A percentile compares a stretch with the other conserved stretches of the same genome.
phyloP scores from a whole-genome alignment of 2,113 vertebrate species.

The Gulo gulo region DNA sequence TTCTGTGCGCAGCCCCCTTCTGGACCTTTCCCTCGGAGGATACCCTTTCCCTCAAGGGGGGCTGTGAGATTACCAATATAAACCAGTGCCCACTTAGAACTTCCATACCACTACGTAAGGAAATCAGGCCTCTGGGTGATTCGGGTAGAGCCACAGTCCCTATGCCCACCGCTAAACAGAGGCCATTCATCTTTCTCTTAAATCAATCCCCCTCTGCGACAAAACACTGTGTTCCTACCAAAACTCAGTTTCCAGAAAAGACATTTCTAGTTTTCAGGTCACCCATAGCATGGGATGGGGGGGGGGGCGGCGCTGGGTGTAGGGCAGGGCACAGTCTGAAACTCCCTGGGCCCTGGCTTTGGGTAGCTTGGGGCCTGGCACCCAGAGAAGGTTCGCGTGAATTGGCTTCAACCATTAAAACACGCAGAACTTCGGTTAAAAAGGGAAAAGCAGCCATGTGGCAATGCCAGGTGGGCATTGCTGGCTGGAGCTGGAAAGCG shows the following conservation, averaged over 20 bases:
- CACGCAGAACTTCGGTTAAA: background rate
- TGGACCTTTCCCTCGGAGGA: background rate
- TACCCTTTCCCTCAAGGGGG: background rate
- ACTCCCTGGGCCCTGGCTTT: background rate
- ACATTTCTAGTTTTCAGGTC: background rate
- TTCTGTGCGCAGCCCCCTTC: background rate
- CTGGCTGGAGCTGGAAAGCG: background rate
- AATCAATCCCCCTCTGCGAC: no score
- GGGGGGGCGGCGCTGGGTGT: no score
- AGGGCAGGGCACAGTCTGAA: background rate
- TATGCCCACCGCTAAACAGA: background rate
- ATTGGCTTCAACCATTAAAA: background rate
- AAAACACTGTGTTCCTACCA: background rate
- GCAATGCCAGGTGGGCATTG: background rate
- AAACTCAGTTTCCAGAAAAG: background rate
- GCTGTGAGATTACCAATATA: background rate
- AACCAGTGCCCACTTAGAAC: background rate
- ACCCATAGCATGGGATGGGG: fast-evolving
- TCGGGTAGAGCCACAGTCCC: background rate
- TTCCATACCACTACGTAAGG: background rate
- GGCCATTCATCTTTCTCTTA: background rate
- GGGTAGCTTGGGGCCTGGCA: background rate
- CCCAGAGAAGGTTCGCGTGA: background rate
- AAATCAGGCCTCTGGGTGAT: background rate
- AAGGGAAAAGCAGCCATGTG: background rate